These are phyloP conservation scores for Linepithema humile DNA, from an alignment of 1,140 invertebrate species.

Conservation along the genomic window DNA sequence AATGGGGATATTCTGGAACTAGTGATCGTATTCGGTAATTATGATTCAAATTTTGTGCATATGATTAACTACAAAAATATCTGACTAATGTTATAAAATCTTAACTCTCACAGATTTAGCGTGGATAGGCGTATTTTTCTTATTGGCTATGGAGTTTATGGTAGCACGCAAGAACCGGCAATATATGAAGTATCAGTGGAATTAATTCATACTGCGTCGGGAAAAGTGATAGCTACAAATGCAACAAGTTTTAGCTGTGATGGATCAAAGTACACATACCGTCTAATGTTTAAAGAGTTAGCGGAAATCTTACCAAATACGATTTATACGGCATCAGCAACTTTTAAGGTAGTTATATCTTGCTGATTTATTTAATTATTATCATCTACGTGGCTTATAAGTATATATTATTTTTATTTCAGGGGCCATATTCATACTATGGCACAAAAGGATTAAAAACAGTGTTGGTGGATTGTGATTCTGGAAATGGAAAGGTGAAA, in stretches of 20 bases:
- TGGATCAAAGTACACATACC: slow-evolving; percentile 92
- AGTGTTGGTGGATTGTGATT: slow-evolving; percentile 90
- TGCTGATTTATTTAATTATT: not conserved
- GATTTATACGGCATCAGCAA: slow-evolving; percentile 93
- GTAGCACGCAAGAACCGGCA: slow-evolving; percentile 92
- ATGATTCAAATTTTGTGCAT: not conserved
- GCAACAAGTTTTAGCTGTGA: slow-evolving; percentile 92
- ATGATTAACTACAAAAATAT: not conserved
- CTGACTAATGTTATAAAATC: slow-evolving; percentile 5
- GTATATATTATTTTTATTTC: slow-evolving; percentile 72
- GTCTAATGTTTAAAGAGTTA: slow-evolving; percentile 95
- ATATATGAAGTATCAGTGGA: slow-evolving; percentile 93
- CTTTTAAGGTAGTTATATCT: slow-evolving; percentile 87
- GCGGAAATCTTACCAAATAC: slow-evolving; percentile 92
- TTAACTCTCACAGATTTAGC: slow-evolving; percentile 87
- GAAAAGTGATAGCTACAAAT: slow-evolving; percentile 91
- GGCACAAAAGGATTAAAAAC: slow-evolving; percentile 92
- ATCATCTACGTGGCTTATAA: not conserved
- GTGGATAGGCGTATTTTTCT: slow-evolving; percentile 94
- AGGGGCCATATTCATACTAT: slow-evolving; percentile 96
- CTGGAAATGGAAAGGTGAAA: slow-evolving; percentile 89
- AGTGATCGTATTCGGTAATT: slow-evolving; percentile 91
- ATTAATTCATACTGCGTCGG: slow-evolving; percentile 91
- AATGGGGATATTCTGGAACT: slow-evolving; percentile 95
- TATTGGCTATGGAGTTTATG: slow-evolving; percentile 95